These are phyloP conservation scores for Holothuria glaberrima DNA, from an alignment of 35 echinoderm and acorn worm species.

Conservation along the genomic window DNA sequence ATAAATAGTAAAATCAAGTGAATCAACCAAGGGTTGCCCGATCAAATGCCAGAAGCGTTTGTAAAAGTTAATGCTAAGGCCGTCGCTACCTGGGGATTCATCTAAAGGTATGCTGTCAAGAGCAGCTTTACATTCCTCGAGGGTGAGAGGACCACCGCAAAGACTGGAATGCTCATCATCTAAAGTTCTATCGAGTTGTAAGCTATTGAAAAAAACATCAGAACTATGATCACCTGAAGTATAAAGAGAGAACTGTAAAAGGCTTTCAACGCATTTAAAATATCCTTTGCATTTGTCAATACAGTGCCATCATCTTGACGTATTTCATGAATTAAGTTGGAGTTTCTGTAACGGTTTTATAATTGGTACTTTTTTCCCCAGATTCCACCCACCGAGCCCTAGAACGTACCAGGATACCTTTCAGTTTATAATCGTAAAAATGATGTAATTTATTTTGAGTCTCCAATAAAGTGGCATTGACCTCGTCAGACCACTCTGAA, in stretches of 20 bases:
- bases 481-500: background rate
- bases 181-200: too few species aligned
- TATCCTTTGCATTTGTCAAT: background rate
- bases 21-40: too few species aligned
- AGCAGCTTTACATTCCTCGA: background rate
- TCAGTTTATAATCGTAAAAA: background rate
- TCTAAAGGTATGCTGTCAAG: background rate
- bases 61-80: background rate
- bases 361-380: background rate
- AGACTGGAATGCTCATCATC: too few species aligned
- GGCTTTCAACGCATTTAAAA: too few species aligned
- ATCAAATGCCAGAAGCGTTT: too few species aligned
- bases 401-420: background rate
- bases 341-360: background rate
- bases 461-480: background rate
- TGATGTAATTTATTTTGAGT: background rate
- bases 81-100: background rate
- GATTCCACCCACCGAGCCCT: background rate
- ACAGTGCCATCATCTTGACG: background rate
- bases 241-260: slow-evolving; percentile 4
- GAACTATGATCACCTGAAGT: background rate
- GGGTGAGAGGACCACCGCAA: background rate
- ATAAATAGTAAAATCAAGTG: too few species aligned
- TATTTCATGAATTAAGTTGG: background rate
- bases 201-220: background rate